Conservation (phyloP, 2,113 vertebrate genomes). For the Lepidothrix coronata region DNA sequence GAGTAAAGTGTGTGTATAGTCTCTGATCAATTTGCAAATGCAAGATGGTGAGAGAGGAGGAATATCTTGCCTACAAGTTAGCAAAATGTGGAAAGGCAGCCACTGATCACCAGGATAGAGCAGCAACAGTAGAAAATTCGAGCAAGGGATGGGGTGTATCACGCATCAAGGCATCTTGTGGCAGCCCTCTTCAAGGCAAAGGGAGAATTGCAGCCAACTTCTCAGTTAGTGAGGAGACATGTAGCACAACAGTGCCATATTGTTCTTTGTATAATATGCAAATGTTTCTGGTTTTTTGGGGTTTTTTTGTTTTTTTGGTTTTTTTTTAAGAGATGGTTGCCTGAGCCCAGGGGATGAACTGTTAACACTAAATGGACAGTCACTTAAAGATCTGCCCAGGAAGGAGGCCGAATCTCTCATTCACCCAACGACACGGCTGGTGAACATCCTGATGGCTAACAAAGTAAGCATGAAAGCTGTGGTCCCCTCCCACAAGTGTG, state of each 20-base stretch:
- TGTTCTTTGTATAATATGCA: neutral
- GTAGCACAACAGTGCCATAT: neutral
- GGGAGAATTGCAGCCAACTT: neutral
- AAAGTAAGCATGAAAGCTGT: conserved; percentile 38
- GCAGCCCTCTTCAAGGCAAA: neutral
- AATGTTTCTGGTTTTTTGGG: neutral
- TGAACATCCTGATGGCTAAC: conserved; percentile 28
- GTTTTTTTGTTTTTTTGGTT: neutral
- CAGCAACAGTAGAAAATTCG: neutral
- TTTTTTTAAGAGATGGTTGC: conserved; percentile 52
- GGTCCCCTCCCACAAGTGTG: neutral
- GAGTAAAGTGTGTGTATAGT: fast-evolving
- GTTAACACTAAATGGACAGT: conserved; percentile 67
- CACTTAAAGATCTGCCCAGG: conserved; percentile 59
- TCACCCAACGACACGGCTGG: neutral
- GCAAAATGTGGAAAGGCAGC: neutral
- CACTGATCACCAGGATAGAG: neutral
- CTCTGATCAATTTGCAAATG: neutral
- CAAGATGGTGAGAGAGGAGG: neutral
- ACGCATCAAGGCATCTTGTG: neutral
- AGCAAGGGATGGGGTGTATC: neutral
- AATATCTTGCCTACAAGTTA: neutral
- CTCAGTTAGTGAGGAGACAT: neutral
- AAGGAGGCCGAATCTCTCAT: conserved; percentile 36
- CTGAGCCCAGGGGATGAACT: conserved; percentile 62